phyloP scores from a whole-genome alignment of 2,113 vertebrate species.

The Zosterops pallidus region DNA sequence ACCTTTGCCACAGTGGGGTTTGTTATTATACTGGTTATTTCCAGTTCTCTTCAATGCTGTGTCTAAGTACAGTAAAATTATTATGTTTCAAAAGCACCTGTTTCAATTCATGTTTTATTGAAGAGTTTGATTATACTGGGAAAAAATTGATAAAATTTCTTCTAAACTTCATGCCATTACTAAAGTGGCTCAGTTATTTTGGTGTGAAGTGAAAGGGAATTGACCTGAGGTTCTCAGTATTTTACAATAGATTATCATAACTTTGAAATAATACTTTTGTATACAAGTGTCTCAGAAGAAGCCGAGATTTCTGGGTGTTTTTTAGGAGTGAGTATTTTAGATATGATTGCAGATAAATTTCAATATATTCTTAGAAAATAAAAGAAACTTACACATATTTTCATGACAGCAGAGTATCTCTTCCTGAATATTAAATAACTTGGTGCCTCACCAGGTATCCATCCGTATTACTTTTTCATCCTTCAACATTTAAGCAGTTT shows the following conservation, averaged over 20 bases:
- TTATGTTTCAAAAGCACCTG: not conserved
- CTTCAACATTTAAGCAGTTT: not conserved
- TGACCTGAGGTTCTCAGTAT: not conserved
- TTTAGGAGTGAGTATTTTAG: not conserved
- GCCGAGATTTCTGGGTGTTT: not conserved
- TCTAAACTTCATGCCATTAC: not conserved
- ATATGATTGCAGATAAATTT: not conserved
- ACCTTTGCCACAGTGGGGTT: accelerated
- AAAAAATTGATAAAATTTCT: not conserved
- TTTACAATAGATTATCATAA: not conserved
- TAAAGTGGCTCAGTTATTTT: not conserved
- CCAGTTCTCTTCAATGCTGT: not conserved
- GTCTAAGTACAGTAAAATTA: not conserved
- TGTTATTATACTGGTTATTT: not conserved
- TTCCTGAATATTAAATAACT: not conserved
- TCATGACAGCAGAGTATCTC: not conserved
- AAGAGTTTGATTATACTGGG: not conserved
- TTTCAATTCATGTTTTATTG: not conserved
- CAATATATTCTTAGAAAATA: not conserved
- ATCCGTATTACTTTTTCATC: not conserved
- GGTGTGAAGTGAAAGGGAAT: not conserved
- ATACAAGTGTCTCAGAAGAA: not conserved
- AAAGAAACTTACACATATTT: not conserved
- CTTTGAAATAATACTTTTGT: not conserved
- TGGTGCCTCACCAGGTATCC: not conserved